Percentiles rank a stretch among this genome's conserved stretches.
phyloP scores from a whole-genome alignment of 1,140 invertebrate species.

The Drosophila pandora region DNA sequence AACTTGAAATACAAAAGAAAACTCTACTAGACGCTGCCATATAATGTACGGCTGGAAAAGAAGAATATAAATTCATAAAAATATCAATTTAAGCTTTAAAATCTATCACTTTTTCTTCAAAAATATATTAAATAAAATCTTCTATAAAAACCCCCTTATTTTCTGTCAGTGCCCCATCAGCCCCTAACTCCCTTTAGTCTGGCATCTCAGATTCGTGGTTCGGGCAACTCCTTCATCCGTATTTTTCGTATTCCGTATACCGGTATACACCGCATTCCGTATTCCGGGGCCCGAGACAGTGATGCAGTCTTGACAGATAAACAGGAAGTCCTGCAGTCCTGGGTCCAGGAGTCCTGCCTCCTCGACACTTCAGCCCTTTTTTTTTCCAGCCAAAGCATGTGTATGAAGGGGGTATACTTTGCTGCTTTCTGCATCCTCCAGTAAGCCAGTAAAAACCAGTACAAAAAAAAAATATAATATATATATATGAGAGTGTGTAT shows the following conservation, averaged over 20 bases:
- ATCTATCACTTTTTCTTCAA: no score
- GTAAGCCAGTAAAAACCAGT: background rate
- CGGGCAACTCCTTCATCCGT: conserved; percentile 27
- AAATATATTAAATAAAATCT: no score
- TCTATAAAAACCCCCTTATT: background rate
- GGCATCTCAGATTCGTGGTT: conserved; percentile 35
- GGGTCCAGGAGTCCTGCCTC: conserved; percentile 20
- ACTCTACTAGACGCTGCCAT: no score
- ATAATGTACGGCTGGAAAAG: background rate
- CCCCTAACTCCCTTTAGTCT: conserved; percentile 15
- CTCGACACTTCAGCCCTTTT: conserved; percentile 72
- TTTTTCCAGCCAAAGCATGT: conserved; percentile 10
- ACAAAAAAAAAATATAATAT: background rate
- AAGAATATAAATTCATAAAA: background rate
- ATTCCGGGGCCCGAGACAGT: conserved; percentile 37
- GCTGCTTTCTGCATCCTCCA: conserved; percentile 8
- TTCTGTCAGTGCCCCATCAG: conserved; percentile 7
- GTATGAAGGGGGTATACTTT: conserved; percentile 60
- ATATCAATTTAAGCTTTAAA: no score
- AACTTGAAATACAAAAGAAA: no score
- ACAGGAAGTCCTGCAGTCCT: conserved; percentile 70
- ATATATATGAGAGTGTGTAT: background rate
- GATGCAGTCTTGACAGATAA: conserved; percentile 75
- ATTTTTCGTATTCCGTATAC: conserved; percentile 8
- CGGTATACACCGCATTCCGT: background rate